Evolutionary conservation across 1,140 invertebrate species (phyloP).

Genomic region (Ceratitis capitata): DNA sequence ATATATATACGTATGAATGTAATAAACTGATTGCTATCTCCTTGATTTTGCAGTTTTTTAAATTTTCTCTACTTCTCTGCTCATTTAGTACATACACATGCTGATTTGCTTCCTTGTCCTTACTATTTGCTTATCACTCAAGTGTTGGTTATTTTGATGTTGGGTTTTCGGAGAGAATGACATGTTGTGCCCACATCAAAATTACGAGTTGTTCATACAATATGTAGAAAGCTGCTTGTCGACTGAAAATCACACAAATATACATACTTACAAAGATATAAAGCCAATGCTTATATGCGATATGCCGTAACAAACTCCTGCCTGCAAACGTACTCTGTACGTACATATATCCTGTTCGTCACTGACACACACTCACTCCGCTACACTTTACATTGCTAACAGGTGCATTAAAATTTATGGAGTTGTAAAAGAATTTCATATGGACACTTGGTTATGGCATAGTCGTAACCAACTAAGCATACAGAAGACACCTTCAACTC

Average conservation of each 20-base stretch:
- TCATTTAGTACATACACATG: background rate
- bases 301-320: too few species aligned
- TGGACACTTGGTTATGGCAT: background rate
- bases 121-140: constrained; percentile 10
- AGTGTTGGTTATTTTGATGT: constrained; percentile 13
- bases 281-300: background rate
- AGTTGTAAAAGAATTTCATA: background rate
- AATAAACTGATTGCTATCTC: background rate
- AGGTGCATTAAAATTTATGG: constrained; percentile 16
- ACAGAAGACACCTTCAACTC: background rate
- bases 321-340: too few species aligned
- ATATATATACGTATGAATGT: too few species aligned
- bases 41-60: background rate
- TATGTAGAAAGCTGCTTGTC: background rate
- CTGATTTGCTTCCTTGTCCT: background rate
- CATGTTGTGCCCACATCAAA: background rate
- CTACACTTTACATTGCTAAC: background rate
- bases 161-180: background rate
- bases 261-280: background rate
- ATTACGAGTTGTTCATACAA: background rate
- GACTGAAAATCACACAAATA: background rate
- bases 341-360: background rate
- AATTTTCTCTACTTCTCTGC: background rate
- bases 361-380: background rate
- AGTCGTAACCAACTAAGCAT: background rate